Percentiles rank a stretch among this genome's conserved stretches.
Conservation (phyloP, 1,140 invertebrate genomes). For the Trichogramma pretiosum region DNA sequence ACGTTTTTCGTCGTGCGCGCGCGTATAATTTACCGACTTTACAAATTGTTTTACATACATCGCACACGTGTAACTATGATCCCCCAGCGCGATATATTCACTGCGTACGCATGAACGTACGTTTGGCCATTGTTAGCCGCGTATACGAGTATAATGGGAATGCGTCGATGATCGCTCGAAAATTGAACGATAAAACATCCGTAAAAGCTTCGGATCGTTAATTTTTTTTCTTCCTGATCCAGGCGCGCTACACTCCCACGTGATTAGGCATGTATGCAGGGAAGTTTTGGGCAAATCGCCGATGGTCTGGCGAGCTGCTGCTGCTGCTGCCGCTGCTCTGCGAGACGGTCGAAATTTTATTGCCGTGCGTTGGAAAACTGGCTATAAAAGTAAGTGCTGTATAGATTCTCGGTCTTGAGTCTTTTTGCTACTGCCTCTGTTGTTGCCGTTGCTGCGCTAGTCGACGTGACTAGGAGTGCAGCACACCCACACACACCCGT, state of each 20-base stretch:
- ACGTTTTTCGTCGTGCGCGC: background rate
- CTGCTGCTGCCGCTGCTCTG: background rate
- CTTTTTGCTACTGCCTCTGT: background rate
- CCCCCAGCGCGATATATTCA: too few relatives aligned
- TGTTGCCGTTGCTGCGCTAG: background rate
- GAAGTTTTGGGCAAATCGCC: slow-evolving; percentile 14
- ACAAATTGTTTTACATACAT: too few relatives aligned
- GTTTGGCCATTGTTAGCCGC: too few relatives aligned
- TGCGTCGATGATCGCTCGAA: background rate
- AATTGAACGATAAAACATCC: background rate
- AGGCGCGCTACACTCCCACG: too few relatives aligned
- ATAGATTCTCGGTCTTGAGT: slow-evolving; percentile 27
- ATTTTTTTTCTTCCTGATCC: background rate
- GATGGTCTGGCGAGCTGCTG: slow-evolving; percentile 13
- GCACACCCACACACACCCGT: too few relatives aligned
- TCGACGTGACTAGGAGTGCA: background rate
- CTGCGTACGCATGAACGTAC: too few relatives aligned
- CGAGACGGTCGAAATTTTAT: slow-evolving; percentile 8
- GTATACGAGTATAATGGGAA: too few relatives aligned
- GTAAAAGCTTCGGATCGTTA: slow-evolving; percentile 1
- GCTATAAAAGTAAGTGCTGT: slow-evolving; percentile 41
- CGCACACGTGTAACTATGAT: too few relatives aligned
- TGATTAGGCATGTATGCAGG: slow-evolving; percentile 5
- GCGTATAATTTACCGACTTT: background rate
- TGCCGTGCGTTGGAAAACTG: slow-evolving; percentile 19